phyloP scores from a whole-genome alignment of 2,113 vertebrate species.

The Chiloscyllium plagiosum region DNA sequence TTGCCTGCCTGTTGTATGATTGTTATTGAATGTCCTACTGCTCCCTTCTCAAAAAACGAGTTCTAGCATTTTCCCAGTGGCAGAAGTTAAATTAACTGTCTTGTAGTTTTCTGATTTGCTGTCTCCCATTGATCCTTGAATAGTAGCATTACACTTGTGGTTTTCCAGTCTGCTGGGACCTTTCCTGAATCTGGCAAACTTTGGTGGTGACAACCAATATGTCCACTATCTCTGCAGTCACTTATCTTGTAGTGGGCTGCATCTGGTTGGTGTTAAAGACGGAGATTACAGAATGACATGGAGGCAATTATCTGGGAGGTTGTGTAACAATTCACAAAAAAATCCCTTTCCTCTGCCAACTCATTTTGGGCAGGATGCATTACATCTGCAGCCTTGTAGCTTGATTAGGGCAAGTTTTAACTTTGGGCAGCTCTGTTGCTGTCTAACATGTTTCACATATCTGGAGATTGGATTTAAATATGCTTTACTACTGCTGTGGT shows the following conservation, averaged over 20 bases:
- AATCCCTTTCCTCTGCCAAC: not conserved
- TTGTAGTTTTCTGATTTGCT: too few relatives aligned
- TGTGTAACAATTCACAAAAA: not conserved
- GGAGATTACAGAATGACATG: not conserved
- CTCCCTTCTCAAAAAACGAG: too few relatives aligned
- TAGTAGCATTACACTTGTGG: too few relatives aligned
- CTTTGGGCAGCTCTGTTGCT: not conserved
- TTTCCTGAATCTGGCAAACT: too few relatives aligned
- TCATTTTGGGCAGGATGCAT: not conserved
- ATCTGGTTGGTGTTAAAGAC: not conserved
- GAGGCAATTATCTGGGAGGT: not conserved
- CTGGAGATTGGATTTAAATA: not conserved
- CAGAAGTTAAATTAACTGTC: too few relatives aligned
- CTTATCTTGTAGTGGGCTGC: not conserved
- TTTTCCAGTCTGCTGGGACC: too few relatives aligned
- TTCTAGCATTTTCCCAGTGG: too few relatives aligned
- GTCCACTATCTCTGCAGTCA: too few relatives aligned
- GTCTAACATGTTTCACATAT: slow-evolving; percentile 18
- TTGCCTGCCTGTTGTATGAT: too few relatives aligned
- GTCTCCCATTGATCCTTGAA: too few relatives aligned
- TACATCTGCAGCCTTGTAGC: slow-evolving; percentile 21
- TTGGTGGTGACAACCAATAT: too few relatives aligned
- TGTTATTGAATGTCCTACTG: too few relatives aligned
- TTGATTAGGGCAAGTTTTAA: slow-evolving; percentile 3
- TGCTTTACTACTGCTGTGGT: not conserved